Evolutionary conservation across 2,797 vertebrate species (phyloP).

Genomic region (Phataginus tricuspis): DNA sequence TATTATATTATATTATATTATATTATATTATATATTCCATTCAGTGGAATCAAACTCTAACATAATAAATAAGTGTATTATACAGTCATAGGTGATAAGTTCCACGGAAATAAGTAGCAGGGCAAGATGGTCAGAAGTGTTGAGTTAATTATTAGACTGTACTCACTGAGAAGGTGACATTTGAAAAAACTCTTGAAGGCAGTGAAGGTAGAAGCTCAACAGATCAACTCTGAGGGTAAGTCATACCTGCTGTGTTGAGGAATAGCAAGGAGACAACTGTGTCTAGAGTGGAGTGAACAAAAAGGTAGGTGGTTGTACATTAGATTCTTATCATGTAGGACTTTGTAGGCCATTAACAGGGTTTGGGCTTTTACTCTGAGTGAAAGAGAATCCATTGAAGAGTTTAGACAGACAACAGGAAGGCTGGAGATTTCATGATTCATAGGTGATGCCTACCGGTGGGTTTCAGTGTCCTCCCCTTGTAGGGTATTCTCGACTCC

Average conservation of each 20-base stretch:
- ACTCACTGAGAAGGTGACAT: neutral
- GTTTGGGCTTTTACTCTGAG: neutral
- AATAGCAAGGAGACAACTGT: neutral
- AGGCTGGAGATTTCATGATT: neutral
- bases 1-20: too few species aligned
- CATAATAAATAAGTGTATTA: neutral
- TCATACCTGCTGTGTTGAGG: neutral
- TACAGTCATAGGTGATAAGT: neutral
- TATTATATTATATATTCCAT: neutral
- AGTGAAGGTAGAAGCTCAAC: neutral
- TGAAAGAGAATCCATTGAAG: neutral
- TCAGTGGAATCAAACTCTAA: neutral
- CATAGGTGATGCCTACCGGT: neutral
- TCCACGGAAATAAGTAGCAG: neutral
- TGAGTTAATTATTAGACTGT: neutral
- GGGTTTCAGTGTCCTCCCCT: neutral
- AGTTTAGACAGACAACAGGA: neutral
- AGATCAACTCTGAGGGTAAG: neutral
- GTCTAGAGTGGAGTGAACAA: neutral
- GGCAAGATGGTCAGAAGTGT: fast-evolving
- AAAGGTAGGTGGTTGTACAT: neutral
- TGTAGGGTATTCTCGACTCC: too few species aligned
- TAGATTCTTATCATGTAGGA: neutral
- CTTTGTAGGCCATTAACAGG: neutral
- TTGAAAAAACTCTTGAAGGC: neutral